These are phyloP conservation scores for Nomia melanderi DNA, from an alignment of 1,140 invertebrate genomes.

Conservation along the genomic window DNA sequence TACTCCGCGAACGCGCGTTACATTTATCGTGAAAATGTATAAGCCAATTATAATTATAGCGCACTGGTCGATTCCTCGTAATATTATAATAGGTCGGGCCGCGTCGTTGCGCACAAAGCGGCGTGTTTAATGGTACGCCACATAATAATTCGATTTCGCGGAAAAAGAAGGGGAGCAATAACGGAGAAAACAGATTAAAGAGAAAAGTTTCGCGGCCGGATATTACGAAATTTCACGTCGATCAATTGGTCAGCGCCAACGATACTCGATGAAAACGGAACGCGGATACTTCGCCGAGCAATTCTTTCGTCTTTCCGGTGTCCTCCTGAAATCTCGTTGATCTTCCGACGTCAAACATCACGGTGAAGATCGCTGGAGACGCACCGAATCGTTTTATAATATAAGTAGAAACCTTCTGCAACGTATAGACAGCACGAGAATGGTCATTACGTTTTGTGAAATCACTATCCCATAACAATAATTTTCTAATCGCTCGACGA, in stretches of 20 bases:
- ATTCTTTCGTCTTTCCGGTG: neutral
- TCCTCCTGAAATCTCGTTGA: neutral
- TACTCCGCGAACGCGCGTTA: conserved; percentile 56
- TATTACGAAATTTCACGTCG: conserved; percentile 19
- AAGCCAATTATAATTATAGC: conserved; percentile 52
- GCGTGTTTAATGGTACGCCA: conserved; percentile 26
- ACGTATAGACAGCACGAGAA: conserved; percentile 12
- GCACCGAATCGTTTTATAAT: neutral
- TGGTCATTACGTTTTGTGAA: conserved; percentile 23
- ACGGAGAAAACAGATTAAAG: neutral
- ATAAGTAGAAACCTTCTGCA: neutral
- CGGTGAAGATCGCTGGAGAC: neutral
- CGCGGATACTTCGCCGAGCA: neutral
- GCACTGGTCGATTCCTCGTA: conserved; percentile 52
- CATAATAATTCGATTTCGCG: conserved; percentile 23
- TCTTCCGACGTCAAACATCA: neutral
- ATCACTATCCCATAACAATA: neutral
- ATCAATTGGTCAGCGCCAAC: neutral
- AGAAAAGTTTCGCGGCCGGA: neutral
- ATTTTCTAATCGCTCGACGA: neutral
- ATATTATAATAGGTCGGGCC: conserved; percentile 54
- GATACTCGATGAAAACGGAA: neutral
- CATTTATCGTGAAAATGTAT: conserved; percentile 64
- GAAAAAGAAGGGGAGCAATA: conserved; percentile 7
- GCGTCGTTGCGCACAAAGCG: conserved; percentile 32